phyloP scores from a whole-genome alignment of 2,113 vertebrate genomes.

The Tragelaphus imberbis region DNA sequence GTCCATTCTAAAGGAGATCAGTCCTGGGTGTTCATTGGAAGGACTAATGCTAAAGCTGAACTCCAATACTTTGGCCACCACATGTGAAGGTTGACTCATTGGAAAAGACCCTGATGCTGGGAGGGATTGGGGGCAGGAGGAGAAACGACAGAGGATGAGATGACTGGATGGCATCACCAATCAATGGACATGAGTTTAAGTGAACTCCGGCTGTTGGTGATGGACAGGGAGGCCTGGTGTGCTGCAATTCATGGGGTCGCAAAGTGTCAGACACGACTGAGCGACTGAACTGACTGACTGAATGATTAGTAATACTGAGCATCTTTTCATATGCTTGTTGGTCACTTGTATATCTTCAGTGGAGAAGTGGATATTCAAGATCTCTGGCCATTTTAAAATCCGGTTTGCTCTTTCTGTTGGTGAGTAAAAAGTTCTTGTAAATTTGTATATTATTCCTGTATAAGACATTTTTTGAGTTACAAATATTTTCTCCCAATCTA shows the following conservation, averaged over 20 bases:
- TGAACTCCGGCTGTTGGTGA: background rate
- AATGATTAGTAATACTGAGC: background rate
- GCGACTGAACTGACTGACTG: background rate
- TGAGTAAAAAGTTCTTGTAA: background rate
- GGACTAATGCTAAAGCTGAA: background rate
- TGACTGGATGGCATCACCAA: background rate
- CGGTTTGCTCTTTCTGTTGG: background rate
- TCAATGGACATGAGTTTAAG: background rate
- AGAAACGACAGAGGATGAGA: accelerated
- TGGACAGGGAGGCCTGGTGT: background rate
- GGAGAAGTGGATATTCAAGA: background rate
- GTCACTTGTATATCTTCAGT: background rate
- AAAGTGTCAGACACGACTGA: background rate
- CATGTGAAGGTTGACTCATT: background rate
- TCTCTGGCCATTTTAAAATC: background rate
- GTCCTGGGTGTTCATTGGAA: too few species aligned
- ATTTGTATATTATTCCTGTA: background rate
- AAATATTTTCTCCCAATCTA: background rate
- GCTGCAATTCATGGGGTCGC: accelerated
- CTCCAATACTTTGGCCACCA: background rate
- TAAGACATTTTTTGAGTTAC: background rate
- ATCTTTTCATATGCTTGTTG: background rate
- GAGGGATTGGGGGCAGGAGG: background rate
- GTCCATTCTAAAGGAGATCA: too few species aligned
- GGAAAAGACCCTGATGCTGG: background rate